Base-by-base conservation (phyloP, 1,140 invertebrate species). In the Magallana ariakensis region DNA sequence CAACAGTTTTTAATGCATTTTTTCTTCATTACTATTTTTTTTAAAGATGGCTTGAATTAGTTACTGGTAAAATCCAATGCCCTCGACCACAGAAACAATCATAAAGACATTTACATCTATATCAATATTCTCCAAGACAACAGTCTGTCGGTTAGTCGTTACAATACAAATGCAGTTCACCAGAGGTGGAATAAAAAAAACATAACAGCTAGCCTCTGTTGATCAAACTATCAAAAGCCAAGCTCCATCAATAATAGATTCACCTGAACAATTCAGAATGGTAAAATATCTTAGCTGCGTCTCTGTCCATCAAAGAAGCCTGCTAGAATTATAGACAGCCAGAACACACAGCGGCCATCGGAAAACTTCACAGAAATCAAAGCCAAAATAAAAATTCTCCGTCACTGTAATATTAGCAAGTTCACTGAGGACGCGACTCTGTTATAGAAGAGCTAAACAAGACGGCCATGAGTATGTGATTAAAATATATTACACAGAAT, bases 81-180 rank as follows among this genome's bases (percentile, higher is more conserved):
- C 33, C 33, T 46, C 33, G 33, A 4, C 33, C 33, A 46, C 0
- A 0, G 33, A 19, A 33, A 26, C 66, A 75, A 26, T 26, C 26
- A 75, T 26, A 75, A 4, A 46, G 33, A 46, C 3, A 46, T 46
- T 2, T 46, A 46, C 22, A 11, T 7, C 19, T 75, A 22, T 75
- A 75, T 75, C 66, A 75, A 75, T 75, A 75, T 26, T 75, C 66
- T 75, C 66, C 66, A 26, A 75, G 66, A 75, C 66, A 75, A 75
- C 66, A 33, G 15, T 16, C 58, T 33, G 33, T 46, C 33, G 33
- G 33, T 46, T 46, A 5, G 33, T 46, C 33, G 33, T 46, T 46
- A 46, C 22, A 33, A 26, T 26, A 75, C 22, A 75, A 4, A 22
- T 75, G 66, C 19, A 75, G 22, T 19, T 75, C 66, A 75, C 66